Evolutionary conservation across 2,797 vertebrate species (phyloP), one percentile per base, ranked within the genome.

Genomic region (Rhinella marina): DNA sequence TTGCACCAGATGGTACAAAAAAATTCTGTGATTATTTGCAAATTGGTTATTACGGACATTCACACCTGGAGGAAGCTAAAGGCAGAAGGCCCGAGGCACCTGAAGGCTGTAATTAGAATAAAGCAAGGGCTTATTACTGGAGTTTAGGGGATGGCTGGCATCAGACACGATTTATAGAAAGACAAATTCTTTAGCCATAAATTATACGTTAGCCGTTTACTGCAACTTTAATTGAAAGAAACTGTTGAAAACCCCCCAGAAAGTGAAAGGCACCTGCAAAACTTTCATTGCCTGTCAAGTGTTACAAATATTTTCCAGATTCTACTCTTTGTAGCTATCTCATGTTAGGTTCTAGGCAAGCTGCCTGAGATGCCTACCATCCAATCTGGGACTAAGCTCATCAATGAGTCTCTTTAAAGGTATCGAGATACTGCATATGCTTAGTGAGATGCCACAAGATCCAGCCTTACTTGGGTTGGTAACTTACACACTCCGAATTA

Each of bases 131-230:
- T 89, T 84, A 89, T 89, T 89, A 89, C 75, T 84, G 81, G 81
- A 48, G 85, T 81, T 87, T 54, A 61, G 81, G 73, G 64, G 73
- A 72, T 87, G 88, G 73, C 81, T 86, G 85, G 85, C 85, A 89
- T 83, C 62, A 86, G 61, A 89, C 85, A 89, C 81, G 85, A 89
- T 89, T 89, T 89, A 89, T 87, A 89, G 85, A 89, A 87, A 61
- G 85, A 84, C 73, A 86, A 80, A 89, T 86, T 89, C 88, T 87
- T 86, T 62, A 62, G 32, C 81, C 85, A 75, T 87, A 86, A 89
- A 86, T 89, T 89, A 89, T 86, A 86, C 62, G 85, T 83, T 80
- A 64, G 85, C 81, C 81, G 72, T 59, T 84, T 62, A 86, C 85
- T 86, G 75, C 62, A 86, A 27, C 84, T 82, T 89, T 86, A 89